Base-by-base conservation (phyloP, 2,888 invertebrate genomes). In the Thereva unica region DNA sequence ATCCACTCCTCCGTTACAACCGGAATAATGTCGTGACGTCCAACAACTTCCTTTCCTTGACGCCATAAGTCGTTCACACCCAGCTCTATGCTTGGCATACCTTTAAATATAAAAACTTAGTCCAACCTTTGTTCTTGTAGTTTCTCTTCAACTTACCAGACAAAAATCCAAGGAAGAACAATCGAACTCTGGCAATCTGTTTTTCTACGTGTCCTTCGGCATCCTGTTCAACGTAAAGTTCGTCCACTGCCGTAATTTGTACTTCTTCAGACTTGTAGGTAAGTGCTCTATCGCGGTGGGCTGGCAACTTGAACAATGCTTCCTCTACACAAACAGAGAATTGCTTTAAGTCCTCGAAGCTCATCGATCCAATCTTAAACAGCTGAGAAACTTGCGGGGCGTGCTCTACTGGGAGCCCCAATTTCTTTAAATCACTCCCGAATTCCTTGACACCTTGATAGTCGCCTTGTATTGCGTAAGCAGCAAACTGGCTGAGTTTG, bases 1-100 rank as follows among this genome's bases (percentile, higher is more conserved):
- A 99, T 99, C 99, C 99, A 99, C 82, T 99, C 96, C 82, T 99
- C 99, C 0, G 99, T 99, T 69, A 93, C 93, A 12, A 95, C 95
- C 34, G 99, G 98, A 78, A 99, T 96, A 79, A 99, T 99, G 82
- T 99, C 99, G 82, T 97, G 97, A 4, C 99, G 86, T 0, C 99
- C 97, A 1, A 99, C 99, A 63, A 99, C 97, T 85, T 99, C 99
- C 82, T 91, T 92, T n/a, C 98, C 98, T 82, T 97, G 95, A n/a
- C 97, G 86, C 80, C 94, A 87, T 85, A 95, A 87, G 82, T 99
- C 99, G 82, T 99, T 99, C 67, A 99, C 88, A 4, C 99, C 99
- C 73, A 99, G 83, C 83, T 99, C 99, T 71, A 98, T 89, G 77
- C 92, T 92, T 4, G 98, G 98, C 92, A 95, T 94, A 64, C 96